These are phyloP conservation scores for Melozone crissalis DNA, from an alignment of 2,113 vertebrate species.

Conservation along the genomic window DNA sequence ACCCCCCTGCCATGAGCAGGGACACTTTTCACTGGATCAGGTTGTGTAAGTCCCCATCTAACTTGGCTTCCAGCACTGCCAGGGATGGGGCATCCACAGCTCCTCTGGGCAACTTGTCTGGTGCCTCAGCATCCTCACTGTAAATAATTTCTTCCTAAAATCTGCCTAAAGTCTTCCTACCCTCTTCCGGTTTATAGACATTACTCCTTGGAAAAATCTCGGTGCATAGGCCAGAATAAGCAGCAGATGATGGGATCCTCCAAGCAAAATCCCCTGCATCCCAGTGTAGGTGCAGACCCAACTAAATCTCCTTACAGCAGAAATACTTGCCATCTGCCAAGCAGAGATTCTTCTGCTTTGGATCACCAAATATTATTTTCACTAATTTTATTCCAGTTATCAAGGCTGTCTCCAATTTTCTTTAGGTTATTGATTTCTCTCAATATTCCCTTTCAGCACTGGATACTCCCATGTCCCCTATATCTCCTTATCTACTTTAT, in stretches of 20 bases:
- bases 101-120: neutral
- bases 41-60: neutral
- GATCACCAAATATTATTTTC: neutral
- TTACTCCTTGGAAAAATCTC: neutral
- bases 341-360: neutral
- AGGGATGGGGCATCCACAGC: neutral
- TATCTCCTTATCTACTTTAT: neutral
- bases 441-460: neutral
- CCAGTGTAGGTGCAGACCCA: neutral
- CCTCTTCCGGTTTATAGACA: neutral
- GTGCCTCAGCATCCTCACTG: neutral
- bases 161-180: neutral
- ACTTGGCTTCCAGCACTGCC: neutral
- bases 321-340: neutral
- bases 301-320: neutral
- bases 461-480: neutral
- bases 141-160: neutral
- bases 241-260: neutral
- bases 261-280: neutral
- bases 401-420: neutral
- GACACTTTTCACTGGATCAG: neutral
- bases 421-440: neutral
- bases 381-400: neutral
- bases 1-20: fast-evolving
- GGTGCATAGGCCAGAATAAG: neutral